Evolutionary conservation across 2,888 invertebrate genomes (phyloP), one percentile per base, ranked within the genome.

Genomic region (Lithodes maja): DNA sequence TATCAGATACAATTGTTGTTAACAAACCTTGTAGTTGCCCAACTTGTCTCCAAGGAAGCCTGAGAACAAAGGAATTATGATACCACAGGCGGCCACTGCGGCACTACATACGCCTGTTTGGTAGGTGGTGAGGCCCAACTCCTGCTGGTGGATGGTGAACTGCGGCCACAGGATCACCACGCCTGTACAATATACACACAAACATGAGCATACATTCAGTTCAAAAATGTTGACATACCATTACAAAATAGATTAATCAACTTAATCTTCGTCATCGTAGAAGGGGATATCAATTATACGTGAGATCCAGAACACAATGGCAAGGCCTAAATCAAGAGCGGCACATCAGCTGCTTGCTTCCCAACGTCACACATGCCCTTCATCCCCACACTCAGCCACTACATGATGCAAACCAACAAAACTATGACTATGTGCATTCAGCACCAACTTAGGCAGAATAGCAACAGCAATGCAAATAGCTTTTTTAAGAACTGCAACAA

Each of bases 131-230:
- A 87, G 84, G 50, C 87, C 87, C 15, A 87, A 49, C 0, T 61
- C 15, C 15, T 79, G 54, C 75, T 87, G 87, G 52, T 87, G 87
- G 5, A 87, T 53, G 5, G 87, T 84, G 53, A 87, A 61, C 50
- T 87, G 87, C 5, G 87, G 84, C 87, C 87, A 87, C 5, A 87
- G 12, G 17, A 87, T 83, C 87, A 87, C 83, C 2, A 84, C 50
- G 33, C 74, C 87, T 87, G 87, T 50, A 86, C 74, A 1, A 33
- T 33, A 33, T 33, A 33, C 74, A 74, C 74, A 74, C 74, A 74
- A 9, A 74, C 74, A 74, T n/a, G n/a, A 9, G n/a, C 74, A 74
- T 17, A 74, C 74, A 74, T 17, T n/a, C 74, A 74, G 17, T 1
- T 74, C 7, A 7, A 74, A 33, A 33, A 33, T 33, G 33, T 33